Evolutionary conservation across 2,113 vertebrate genomes (phyloP).

Genomic region (Aramus guarauna): DNA sequence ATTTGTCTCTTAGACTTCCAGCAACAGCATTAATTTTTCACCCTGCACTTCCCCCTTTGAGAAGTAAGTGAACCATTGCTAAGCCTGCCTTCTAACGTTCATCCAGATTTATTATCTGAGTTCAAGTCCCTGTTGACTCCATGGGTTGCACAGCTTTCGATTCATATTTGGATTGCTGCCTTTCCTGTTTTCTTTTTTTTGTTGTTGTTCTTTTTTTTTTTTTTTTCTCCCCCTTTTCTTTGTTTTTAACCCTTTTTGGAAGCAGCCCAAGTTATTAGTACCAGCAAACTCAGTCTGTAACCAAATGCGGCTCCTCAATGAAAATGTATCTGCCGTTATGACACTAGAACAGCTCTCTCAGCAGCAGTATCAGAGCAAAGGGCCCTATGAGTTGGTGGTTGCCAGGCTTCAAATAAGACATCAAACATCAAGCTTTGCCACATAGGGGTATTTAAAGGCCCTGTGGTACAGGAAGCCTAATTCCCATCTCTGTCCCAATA

Average conservation of each 20-base stretch:
- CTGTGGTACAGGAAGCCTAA: neutral
- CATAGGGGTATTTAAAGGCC: neutral
- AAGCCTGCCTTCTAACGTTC: neutral
- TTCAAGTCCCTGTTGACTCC: neutral
- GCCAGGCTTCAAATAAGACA: slow-evolving; percentile 35
- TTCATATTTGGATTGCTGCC: neutral
- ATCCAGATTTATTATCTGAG: neutral
- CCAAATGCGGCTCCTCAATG: neutral
- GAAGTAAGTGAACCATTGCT: neutral
- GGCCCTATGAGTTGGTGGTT: neutral
- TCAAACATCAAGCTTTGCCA: neutral
- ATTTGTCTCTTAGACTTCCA: neutral
- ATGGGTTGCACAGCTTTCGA: neutral
- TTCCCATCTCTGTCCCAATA: neutral
- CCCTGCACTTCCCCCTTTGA: neutral
- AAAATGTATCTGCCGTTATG: neutral
- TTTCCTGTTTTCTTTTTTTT: neutral
- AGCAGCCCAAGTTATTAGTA: neutral
- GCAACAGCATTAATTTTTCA: neutral
- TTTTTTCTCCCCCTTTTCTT: accelerated
- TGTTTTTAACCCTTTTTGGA: neutral
- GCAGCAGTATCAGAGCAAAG: neutral
- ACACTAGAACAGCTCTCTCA: neutral
- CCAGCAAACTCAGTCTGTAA: neutral
- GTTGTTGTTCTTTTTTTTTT: accelerated